Evolutionary conservation across 2,113 vertebrate species (phyloP).

Genomic region (Egretta garzetta): DNA sequence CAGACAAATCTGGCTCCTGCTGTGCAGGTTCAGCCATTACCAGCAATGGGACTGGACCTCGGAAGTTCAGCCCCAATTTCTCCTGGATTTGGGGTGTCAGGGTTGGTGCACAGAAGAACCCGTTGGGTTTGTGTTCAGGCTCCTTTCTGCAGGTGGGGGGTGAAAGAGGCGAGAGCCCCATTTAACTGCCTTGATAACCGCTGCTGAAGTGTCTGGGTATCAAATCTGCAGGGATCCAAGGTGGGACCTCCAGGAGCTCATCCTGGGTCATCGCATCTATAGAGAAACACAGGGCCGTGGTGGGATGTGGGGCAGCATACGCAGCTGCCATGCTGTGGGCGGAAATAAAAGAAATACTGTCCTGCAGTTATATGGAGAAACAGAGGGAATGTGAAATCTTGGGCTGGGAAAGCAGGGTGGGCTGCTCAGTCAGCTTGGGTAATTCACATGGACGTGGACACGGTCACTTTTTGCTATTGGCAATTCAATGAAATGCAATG

Average conservation of each 20-base stretch:
- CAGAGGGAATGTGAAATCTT: fast-evolving
- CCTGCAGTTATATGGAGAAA: background rate
- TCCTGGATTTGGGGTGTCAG: fast-evolving
- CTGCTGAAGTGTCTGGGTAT: background rate
- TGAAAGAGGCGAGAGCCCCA: fast-evolving
- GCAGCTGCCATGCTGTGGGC: background rate
- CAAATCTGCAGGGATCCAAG: background rate
- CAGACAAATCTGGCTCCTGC: fast-evolving
- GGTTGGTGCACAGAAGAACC: background rate
- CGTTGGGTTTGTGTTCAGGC: background rate
- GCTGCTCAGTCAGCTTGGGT: background rate
- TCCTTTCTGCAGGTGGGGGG: background rate
- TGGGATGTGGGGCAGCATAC: background rate
- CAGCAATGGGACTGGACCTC: background rate
- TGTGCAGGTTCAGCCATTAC: background rate
- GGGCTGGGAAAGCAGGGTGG: background rate
- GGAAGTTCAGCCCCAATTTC: background rate
- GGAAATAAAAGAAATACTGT: background rate
- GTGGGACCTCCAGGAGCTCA: background rate
- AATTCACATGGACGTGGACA: fast-evolving
- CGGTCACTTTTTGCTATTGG: background rate
- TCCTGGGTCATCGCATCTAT: background rate
- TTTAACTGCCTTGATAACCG: background rate
- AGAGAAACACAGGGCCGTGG: background rate
- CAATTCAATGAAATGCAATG: background rate